Percentiles rank a stretch among this genome's conserved stretches.
Evolutionary conservation across 2,113 vertebrate genomes (phyloP).

Genomic region (Microtus pennsylvanicus): DNA sequence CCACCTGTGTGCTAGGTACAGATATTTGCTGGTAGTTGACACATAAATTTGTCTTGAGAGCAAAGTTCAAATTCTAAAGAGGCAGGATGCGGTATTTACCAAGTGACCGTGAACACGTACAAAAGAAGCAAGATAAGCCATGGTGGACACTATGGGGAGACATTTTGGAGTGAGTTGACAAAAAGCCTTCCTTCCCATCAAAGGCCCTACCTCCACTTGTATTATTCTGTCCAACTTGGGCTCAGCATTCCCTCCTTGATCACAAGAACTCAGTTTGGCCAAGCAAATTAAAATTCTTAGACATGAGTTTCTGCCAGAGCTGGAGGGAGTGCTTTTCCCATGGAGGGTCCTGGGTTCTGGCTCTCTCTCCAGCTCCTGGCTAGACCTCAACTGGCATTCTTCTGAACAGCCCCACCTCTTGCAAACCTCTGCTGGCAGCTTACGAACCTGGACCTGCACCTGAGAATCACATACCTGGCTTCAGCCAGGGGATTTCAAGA

Average conservation of each 20-base stretch:
- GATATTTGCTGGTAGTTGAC: background rate
- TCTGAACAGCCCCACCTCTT: background rate
- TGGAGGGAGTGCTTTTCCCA: constrained; percentile 49
- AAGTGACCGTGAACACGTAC: background rate
- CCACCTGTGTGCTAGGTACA: background rate
- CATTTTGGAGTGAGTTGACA: background rate
- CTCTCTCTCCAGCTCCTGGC: constrained; percentile 29
- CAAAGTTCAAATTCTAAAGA: background rate
- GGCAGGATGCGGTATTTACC: background rate
- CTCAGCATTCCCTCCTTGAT: background rate
- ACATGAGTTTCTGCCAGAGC: constrained; percentile 41
- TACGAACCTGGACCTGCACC: constrained; percentile 52
- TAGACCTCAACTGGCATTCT: background rate
- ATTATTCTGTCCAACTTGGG: background rate
- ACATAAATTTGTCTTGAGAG: constrained; percentile 10
- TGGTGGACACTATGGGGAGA: background rate
- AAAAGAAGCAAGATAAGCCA: background rate
- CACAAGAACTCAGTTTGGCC: constrained; percentile 29
- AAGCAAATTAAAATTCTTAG: constrained; percentile 61
- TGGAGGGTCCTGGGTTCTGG: constrained; percentile 56
- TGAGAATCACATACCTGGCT: constrained; percentile 69
- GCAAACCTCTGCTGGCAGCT: constrained; percentile 32
- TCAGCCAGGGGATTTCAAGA: constrained; percentile 72
- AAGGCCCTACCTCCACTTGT: constrained; percentile 16
- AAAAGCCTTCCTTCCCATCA: background rate